Evolutionary conservation across 2,797 vertebrate genomes (phyloP).

Genomic region (Pseudochirops corinnae): DNA sequence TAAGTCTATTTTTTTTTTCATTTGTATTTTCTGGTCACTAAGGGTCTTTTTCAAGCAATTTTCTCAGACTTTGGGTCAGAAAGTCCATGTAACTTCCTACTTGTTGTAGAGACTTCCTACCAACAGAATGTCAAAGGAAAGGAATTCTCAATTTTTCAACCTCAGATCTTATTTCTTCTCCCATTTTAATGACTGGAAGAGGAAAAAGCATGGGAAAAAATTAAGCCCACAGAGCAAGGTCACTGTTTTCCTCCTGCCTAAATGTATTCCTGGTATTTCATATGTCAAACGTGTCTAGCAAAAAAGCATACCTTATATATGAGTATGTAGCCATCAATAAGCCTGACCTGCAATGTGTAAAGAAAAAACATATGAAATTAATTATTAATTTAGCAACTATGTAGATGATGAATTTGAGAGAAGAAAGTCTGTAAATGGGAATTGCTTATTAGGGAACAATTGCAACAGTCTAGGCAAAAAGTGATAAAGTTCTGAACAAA

Average conservation of each 20-base stretch:
- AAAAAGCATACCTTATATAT: not conserved
- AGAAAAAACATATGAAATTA: not conserved
- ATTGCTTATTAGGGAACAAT: not conserved
- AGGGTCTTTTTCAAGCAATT: not conserved
- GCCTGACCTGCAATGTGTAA: not conserved
- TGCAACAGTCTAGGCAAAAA: not conserved
- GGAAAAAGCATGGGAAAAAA: not conserved
- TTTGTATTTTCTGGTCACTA: not conserved
- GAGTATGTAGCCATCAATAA: not conserved
- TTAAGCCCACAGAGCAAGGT: not conserved
- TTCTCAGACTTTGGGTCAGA: not conserved
- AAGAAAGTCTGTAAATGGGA: not conserved
- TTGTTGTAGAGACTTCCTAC: not conserved
- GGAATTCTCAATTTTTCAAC: not conserved
- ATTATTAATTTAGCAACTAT: not conserved
- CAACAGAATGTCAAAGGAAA: not conserved
- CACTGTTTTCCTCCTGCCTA: not conserved
- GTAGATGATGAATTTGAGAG: not conserved
- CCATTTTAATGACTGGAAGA: not conserved
- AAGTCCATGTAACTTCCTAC: not conserved
- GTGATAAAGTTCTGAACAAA: not conserved
- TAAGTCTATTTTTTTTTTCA: not conserved
- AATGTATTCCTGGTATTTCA: not conserved
- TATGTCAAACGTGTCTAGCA: not conserved
- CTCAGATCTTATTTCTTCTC: not conserved